Evolutionary conservation across 2,113 vertebrate genomes (phyloP).

Genomic region (Heterotis niloticus): DNA sequence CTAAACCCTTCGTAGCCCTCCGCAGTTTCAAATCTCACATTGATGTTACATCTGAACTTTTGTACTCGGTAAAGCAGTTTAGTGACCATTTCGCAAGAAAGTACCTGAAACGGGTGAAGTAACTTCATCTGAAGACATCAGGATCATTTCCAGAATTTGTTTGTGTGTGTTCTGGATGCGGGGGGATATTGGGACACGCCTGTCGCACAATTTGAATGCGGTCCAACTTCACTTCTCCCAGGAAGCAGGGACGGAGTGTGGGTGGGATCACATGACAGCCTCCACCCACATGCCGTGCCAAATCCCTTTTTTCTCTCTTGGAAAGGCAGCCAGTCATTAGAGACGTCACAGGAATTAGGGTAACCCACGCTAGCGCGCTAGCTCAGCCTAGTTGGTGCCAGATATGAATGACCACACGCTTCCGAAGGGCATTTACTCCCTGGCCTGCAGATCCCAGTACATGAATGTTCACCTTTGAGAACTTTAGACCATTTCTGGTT

Average conservation of each 20-base stretch:
- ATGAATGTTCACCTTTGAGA: too few relatives aligned
- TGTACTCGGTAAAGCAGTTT: too few relatives aligned
- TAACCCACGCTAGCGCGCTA: neutral
- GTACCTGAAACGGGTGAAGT: too few relatives aligned
- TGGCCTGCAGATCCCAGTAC: neutral
- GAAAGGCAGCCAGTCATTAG: neutral
- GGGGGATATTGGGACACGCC: neutral
- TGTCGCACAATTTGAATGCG: neutral
- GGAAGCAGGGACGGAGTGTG: neutral
- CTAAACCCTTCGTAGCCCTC: neutral
- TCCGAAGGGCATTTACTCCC: neutral
- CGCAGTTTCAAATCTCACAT: neutral
- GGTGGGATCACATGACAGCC: neutral
- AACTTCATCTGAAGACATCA: neutral
- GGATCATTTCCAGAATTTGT: neutral
- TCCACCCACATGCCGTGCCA: neutral
- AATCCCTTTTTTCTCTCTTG: neutral
- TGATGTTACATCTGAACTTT: neutral
- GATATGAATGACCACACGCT: neutral
- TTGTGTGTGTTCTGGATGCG: too few relatives aligned
- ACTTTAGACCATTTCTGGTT: too few relatives aligned
- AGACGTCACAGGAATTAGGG: neutral
- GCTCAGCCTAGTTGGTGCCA: neutral
- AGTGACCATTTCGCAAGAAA: too few relatives aligned
- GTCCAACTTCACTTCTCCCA: slow-evolving; percentile 6